Evolutionary conservation across 2,888 invertebrate species (phyloP).

Genomic region (Diarsia brunnea): DNA sequence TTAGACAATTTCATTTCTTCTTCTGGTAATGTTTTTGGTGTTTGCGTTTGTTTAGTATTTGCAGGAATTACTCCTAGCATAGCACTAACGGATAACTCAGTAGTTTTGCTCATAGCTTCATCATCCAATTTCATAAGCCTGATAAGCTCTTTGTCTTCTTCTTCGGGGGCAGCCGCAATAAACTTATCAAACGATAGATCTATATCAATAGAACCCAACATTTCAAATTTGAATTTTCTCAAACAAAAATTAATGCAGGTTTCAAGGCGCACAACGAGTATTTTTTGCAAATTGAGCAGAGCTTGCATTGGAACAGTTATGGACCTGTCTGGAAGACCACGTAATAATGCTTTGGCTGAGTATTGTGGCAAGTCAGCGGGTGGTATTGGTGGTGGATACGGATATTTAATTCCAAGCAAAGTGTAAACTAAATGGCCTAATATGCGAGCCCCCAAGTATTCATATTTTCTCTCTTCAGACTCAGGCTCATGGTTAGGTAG

Average conservation of each 20-base stretch:
- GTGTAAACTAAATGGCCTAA: constrained; percentile 90
- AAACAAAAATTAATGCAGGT: constrained; percentile 91
- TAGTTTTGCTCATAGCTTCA: constrained; percentile 75
- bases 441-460: constrained; percentile 84
- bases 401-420: constrained; percentile 87
- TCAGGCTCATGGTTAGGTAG: constrained; percentile 84
- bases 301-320: constrained; percentile 83
- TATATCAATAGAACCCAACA: constrained; percentile 87
- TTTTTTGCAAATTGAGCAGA: constrained; percentile 81
- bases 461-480: constrained; percentile 84
- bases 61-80: constrained; percentile 75
- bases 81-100: constrained; percentile 71
- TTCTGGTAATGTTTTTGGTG: constrained; percentile 91
- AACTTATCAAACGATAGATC: constrained; percentile 86
- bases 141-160: constrained; percentile 81
- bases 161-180: constrained; percentile 74
- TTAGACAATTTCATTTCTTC: constrained; percentile 89
- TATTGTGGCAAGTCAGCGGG: constrained; percentile 82
- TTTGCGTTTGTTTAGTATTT: constrained; percentile 90
- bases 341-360: constrained; percentile 82
- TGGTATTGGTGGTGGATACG: constrained; percentile 78
- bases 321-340: constrained; percentile 84
- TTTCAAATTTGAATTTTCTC: constrained; percentile 88
- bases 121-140: constrained; percentile 82
- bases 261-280: constrained; percentile 86